A percentile compares a stretch with the other conserved stretches of the same genome.
These are phyloP conservation scores for Amblyraja radiata DNA, from an alignment of 2,797 vertebrate species.

Conservation along the genomic window DNA sequence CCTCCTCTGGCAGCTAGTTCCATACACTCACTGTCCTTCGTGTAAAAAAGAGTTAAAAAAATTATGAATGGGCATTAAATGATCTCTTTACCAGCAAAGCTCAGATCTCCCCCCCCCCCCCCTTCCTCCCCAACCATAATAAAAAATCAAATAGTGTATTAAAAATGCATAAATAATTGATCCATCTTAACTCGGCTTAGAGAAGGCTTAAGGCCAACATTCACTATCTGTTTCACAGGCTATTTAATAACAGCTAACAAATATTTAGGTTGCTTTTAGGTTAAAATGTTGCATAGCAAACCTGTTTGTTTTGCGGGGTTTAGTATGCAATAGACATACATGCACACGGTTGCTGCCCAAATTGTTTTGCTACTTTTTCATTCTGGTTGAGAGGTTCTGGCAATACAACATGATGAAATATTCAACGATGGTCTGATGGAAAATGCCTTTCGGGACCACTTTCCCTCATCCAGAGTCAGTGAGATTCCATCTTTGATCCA, in stretches of 20 bases:
- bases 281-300: background rate
- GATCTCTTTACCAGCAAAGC: too few species aligned
- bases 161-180: background rate
- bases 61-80: too few species aligned
- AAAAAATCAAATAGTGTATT: background rate
- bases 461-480: conserved; percentile 49
- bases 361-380: conserved; percentile 68
- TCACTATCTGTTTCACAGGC: background rate
- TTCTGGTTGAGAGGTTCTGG: conserved; percentile 68
- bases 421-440: conserved; percentile 56
- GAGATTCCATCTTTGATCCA: conserved; percentile 54
- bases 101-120: too few species aligned
- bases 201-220: background rate
- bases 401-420: conserved; percentile 73
- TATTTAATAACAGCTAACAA: background rate
- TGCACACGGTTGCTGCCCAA: conserved; percentile 61
- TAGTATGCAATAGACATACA: too few species aligned
- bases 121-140: too few species aligned
- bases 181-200: background rate
- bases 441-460: conserved; percentile 49
- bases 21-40: too few species aligned
- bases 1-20: too few species aligned
- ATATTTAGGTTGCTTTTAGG: background rate
- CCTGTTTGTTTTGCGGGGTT: too few species aligned
- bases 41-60: too few species aligned